Evolutionary conservation across 2,113 vertebrate genomes (phyloP), one percentile per base, ranked within the genome.

Genomic region (Gopherus evgoodei): DNA sequence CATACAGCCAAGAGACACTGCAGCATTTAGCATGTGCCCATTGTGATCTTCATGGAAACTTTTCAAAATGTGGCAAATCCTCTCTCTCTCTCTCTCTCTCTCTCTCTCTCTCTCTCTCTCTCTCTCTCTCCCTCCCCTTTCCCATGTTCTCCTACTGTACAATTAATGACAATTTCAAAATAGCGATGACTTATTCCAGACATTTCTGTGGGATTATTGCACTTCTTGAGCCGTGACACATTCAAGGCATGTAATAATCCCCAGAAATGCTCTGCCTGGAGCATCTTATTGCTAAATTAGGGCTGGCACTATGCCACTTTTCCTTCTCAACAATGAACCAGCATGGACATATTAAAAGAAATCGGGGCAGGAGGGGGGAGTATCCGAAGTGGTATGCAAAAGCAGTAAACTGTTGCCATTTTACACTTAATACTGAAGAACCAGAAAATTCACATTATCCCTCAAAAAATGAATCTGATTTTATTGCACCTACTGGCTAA

Each of bases 181-280:
- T 57, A 89, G 72, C 35, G 90, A n/a, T 91, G 86, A 95, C 75
- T 95, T 84, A 95, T 84, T 95, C 96, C 84, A 96, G 93, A 90
- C 11, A 89, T 97, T 97, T 96, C 81, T 97, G 56, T 96, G 86
- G 76, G 89, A 95, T 93, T 95, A 96, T 76, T 27, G 1, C 57
- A 59, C 88, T 93, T 88, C 24, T 12, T 84, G 69, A 88, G 85
- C 53, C 94, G 91, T 29, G 11, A 83, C 82, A 10, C 57, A 84
- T 69, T 93, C 87, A 94, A 85, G 24, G 52, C 83, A 92, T 82
- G n/a, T 53, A 75, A 86, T 96, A 94, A 89, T 47, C 84, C 6
- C 44, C 80, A 97, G 92, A 94, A 97, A 95, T 90, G 78, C 81
- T 85, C 89, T 24, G 7, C 90, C 93, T 89, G 65, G 53, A 91